Conservation (phyloP, 2,113 vertebrate genomes). For the Panthera uncia region DNA sequence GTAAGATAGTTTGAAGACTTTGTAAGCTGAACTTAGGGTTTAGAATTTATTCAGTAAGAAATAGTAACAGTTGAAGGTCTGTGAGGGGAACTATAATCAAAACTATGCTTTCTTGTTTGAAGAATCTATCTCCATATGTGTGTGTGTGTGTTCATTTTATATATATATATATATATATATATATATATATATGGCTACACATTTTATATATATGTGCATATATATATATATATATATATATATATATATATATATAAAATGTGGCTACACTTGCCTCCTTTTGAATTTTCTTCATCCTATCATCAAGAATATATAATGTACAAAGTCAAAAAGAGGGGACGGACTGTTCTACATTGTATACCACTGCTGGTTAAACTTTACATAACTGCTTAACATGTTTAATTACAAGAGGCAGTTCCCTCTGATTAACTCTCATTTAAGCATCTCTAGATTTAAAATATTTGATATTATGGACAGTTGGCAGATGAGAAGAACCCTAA, state of each 20-base stretch:
- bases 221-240: neutral
- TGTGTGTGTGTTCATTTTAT: too few species aligned
- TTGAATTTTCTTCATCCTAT: neutral
- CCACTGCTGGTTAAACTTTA: neutral
- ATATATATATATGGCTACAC: neutral
- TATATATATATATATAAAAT: neutral
- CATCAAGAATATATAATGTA: conserved; percentile 34
- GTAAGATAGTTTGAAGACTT: neutral
- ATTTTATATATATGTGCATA: too few species aligned
- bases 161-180: neutral
- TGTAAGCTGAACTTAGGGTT: neutral
- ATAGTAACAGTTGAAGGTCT: neutral
- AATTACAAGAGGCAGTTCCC: neutral
- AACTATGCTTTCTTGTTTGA: neutral
- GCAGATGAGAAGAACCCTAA: neutral
- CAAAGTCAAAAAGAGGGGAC: neutral
- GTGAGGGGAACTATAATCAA: neutral
- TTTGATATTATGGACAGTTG: neutral
- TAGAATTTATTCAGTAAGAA: neutral
- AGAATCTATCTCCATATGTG: neutral
- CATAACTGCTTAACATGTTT: neutral
- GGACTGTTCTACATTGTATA: neutral
- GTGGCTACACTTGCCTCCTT: neutral
- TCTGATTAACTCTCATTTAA: conserved; percentile 30
- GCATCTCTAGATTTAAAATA: conserved; percentile 47